A percentile compares a stretch with the other conserved stretches of the same genome.
Evolutionary conservation across 2,888 invertebrate species (phyloP).

Genomic region (Plagodis pulveraria): DNA sequence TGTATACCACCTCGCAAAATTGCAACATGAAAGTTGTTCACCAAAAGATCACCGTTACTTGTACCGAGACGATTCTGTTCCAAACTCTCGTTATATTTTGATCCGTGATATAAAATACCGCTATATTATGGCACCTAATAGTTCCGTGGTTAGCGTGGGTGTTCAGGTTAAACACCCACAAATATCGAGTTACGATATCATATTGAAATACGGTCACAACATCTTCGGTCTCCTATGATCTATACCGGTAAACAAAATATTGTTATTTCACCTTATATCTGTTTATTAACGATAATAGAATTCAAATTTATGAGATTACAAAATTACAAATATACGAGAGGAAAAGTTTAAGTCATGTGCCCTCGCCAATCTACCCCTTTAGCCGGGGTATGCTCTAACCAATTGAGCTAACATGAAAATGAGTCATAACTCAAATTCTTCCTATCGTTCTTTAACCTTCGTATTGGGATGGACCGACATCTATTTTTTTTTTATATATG

Average conservation of each 20-base stretch:
- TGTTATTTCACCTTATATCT: conserved; percentile 23
- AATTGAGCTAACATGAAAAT: too few relatives aligned
- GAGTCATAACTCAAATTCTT: too few relatives aligned
- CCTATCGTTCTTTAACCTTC: too few relatives aligned
- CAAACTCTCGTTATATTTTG: neutral
- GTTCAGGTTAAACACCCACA: conserved; percentile 22
- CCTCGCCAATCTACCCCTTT: too few relatives aligned
- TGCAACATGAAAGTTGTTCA: too few relatives aligned
- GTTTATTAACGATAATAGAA: conserved; percentile 7
- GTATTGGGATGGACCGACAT: too few relatives aligned
- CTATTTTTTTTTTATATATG: too few relatives aligned
- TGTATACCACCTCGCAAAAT: too few relatives aligned
- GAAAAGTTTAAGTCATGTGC: too few relatives aligned
- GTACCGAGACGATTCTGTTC: neutral
- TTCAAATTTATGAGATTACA: conserved; percentile 13
- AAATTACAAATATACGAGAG: too few relatives aligned
- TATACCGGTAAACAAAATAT: conserved; percentile 19
- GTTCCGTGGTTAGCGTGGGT: conserved; percentile 20
- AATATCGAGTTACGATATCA: conserved; percentile 35
- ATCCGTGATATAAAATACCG: conserved; percentile 12
- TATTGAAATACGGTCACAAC: conserved; percentile 14
- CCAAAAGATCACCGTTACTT: too few relatives aligned
- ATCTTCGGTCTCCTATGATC: conserved; percentile 23
- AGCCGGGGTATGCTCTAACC: too few relatives aligned
- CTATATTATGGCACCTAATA: conserved; percentile 11